Base-by-base conservation (phyloP, 2,113 vertebrate species). In the Anas platyrhynchos region DNA sequence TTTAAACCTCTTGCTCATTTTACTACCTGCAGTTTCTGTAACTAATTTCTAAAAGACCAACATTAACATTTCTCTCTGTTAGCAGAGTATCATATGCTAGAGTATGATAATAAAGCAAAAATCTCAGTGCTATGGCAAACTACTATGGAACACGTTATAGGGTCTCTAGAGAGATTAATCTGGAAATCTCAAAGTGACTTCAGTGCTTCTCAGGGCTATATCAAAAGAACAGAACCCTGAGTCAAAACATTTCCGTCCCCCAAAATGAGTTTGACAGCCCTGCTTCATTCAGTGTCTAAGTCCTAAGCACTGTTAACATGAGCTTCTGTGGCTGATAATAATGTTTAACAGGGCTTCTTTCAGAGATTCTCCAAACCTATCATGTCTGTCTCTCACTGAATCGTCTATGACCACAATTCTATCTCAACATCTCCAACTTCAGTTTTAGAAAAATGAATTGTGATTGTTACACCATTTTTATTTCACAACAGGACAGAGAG, bases 401-500 rank as follows among this genome's bases (percentile, higher is more conserved):
- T 91, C 43, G 13, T 59, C 83, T 72, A n/a, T 56, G 65, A 92
- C 46, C 88, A 77, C 29, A 71, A 25, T 77, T 80, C 23, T 78
- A 68, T 83, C 61, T 61, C 59, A 88, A 88, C 29, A n/a, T 86
- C n/a, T 94, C 31, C 34, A 44, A 21, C 62, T 73, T 73, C 32
- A 62, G 36, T 86, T 89, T 95, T 59, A 89, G 72, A 55, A 73
- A 95, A 95, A 83, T 72, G 29, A 88, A 93, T 86, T 75, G 34
- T 83, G 85, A 80, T 71, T 59, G 25, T 80, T 93, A 50, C 18
- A 79, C 13, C 38, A 6, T 38, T 94, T 93, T 86, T 86, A 56
- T 46, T 88, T 95, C 83, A 91, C 27, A 72, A 23, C 17, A 80
- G 50, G 31, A 76, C 86, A 76, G 6, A 71, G n/a, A 69, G 65